These are phyloP conservation scores for Epinotia ramella DNA, from an alignment of 2,888 invertebrate species.

Conservation along the genomic window DNA sequence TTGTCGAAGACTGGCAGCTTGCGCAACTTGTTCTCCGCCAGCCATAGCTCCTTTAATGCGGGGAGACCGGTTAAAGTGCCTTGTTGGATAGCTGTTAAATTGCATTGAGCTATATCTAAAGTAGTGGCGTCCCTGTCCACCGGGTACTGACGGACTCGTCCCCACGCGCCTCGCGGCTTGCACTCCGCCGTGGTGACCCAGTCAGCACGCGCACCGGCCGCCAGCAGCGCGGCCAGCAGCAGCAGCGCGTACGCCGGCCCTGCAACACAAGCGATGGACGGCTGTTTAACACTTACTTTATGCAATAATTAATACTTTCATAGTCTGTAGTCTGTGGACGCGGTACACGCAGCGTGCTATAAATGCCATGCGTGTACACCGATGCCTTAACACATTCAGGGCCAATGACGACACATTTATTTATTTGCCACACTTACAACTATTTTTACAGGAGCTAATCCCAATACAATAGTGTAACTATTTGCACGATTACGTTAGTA, in stretches of 20 bases:
- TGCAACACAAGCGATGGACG: background rate
- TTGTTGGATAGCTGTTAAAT: background rate
- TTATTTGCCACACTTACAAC: no score
- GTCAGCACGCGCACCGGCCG: background rate
- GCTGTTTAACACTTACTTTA: no score
- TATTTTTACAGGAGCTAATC: no score
- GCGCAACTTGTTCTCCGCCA: background rate
- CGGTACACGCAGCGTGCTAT: no score
- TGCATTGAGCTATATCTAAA: background rate
- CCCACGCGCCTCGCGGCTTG: background rate
- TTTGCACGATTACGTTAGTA: no score
- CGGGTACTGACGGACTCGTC: background rate
- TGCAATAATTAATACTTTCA: no score
- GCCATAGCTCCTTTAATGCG: background rate
- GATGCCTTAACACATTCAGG: no score
- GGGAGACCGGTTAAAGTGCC: background rate
- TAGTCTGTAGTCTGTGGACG: no score
- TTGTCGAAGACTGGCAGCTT: background rate
- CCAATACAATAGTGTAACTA: no score
- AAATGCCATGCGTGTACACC: no score
- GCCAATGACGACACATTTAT: no score
- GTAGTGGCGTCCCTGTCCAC: background rate
- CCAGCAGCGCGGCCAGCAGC: constrained; percentile 1
- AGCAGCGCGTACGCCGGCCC: background rate
- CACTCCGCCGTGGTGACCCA: background rate